Evolutionary conservation across 2,888 invertebrate genomes (phyloP).

Genomic region (Cerastis rubricosa): DNA sequence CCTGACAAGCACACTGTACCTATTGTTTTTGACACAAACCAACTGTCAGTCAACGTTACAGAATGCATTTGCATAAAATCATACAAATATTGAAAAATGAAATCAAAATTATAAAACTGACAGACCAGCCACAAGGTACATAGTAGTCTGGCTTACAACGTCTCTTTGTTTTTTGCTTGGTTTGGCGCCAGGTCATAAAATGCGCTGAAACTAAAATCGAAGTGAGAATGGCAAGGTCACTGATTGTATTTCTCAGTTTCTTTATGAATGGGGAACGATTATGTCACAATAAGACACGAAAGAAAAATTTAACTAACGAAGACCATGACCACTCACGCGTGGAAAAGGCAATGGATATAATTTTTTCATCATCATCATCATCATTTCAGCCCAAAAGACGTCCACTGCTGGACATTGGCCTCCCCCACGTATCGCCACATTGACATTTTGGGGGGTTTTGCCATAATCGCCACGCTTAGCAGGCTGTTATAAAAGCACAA

Average conservation of each 20-base stretch:
- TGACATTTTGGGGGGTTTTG: too few species aligned
- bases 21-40: constrained; percentile 36
- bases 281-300: too few species aligned
- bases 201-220: neutral
- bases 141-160: neutral
- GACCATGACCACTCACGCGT: too few species aligned
- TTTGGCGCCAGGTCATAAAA: neutral
- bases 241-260: neutral
- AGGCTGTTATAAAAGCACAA: too few species aligned
- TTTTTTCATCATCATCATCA: too few species aligned
- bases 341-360: too few species aligned
- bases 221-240: neutral
- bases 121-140: neutral
- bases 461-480: too few species aligned
- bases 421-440: too few species aligned
- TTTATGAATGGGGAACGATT: too few species aligned
- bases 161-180: neutral
- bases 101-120: neutral
- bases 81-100: neutral
- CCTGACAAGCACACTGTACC: neutral
- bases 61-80: constrained; percentile 42
- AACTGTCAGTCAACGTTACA: constrained; percentile 40
- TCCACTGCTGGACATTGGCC: too few species aligned
- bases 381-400: too few species aligned
- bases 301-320: too few species aligned